A percentile compares a stretch with the other conserved stretches of the same genome.
Conservation (phyloP, 2,113 vertebrate genomes). For the Cynocephalus volans region DNA sequence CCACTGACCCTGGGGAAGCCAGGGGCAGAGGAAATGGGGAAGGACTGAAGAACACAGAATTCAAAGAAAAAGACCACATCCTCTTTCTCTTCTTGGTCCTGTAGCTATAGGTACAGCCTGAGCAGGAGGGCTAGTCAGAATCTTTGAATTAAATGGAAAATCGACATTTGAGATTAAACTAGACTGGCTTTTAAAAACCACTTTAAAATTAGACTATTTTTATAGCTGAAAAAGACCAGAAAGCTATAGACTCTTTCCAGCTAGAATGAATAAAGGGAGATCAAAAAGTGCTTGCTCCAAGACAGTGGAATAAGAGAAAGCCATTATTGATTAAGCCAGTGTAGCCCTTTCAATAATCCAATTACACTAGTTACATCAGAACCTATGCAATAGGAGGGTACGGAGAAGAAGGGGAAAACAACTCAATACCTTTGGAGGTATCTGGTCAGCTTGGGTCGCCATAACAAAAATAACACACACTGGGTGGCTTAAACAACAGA, state of each 20-base stretch:
- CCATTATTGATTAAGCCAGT: not conserved
- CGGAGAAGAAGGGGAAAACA: not conserved
- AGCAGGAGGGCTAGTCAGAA: not conserved
- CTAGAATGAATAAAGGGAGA: not conserved
- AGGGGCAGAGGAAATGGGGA: not conserved
- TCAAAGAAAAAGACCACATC: not conserved
- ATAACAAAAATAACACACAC: not conserved
- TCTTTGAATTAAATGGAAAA: not conserved
- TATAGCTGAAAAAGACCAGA: not conserved
- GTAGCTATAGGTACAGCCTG: too few relatives aligned
- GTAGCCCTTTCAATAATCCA: not conserved
- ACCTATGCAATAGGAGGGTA: not conserved
- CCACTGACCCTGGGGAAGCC: not conserved
- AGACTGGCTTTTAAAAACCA: not conserved
- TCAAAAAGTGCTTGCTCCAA: not conserved
- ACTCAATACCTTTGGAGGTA: not conserved
- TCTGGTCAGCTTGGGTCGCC: not conserved
- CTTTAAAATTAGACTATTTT: slow-evolving; percentile 20
- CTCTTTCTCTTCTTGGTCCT: not conserved
- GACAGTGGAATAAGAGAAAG: not conserved
- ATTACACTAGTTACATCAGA: not conserved
- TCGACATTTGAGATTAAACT: not conserved
- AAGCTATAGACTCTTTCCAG: not conserved
- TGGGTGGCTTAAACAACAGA: not conserved
- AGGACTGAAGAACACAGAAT: not conserved